Percentiles rank a stretch among this genome's conserved stretches.
These are phyloP conservation scores for Tetraneura akinire DNA, from an alignment of 1,140 invertebrate genomes.

Conservation along the genomic window DNA sequence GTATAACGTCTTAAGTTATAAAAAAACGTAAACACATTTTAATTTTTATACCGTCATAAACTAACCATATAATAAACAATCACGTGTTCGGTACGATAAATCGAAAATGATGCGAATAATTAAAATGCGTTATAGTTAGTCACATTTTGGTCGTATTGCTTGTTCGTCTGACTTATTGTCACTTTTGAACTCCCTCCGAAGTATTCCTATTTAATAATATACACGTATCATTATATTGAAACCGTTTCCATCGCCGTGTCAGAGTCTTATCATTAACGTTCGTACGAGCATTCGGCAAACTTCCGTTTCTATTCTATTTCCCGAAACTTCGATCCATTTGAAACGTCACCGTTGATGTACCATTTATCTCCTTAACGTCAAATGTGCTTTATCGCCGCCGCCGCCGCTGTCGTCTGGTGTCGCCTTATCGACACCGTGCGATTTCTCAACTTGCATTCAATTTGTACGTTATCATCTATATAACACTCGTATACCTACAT, in stretches of 20 bases:
- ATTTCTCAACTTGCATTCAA: too few species aligned
- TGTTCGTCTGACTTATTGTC: constrained; percentile 20
- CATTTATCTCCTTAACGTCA: constrained; percentile 42
- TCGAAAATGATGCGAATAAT: background rate
- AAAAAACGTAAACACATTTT: too few species aligned
- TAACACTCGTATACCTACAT: too few species aligned
- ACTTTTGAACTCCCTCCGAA: constrained; percentile 13
- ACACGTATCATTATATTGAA: background rate
- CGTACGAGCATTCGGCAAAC: constrained; percentile 14
- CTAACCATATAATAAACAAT: too few species aligned
- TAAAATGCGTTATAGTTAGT: constrained; percentile 1
- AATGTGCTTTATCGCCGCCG: background rate
- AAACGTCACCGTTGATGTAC: background rate
- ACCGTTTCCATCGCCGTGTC: background rate
- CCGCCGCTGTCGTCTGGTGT: background rate
- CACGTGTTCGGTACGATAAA: background rate
- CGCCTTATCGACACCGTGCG: background rate
- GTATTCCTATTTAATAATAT: constrained; percentile 28
- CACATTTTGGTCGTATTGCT: background rate
- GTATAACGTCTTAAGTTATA: too few species aligned
- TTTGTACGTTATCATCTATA: too few species aligned
- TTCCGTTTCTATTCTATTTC: constrained; percentile 18
- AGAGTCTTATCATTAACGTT: constrained; percentile 6
- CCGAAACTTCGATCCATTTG: constrained; percentile 23
- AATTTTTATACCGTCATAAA: too few species aligned